phyloP scores from a whole-genome alignment of 2,888 invertebrate genomes.

The Yponomeuta sedellus region DNA sequence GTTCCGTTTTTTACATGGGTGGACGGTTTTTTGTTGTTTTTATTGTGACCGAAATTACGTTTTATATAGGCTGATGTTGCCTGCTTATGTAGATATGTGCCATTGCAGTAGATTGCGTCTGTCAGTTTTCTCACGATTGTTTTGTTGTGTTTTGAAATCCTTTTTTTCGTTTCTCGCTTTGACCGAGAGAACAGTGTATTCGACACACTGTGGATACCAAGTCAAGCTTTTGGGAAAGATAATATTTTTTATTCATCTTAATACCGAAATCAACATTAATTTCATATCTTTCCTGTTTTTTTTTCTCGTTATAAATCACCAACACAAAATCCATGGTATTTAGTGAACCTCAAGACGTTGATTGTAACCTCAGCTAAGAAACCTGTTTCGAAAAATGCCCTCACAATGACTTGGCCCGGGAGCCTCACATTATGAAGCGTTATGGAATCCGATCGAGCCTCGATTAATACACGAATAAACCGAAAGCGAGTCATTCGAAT shows the following conservation, averaged over 20 bases:
- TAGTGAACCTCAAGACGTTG: slow-evolving; percentile 1
- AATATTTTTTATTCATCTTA: no score
- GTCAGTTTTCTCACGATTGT: neutral
- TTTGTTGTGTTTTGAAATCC: neutral
- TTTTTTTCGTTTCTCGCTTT: neutral
- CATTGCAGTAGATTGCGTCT: neutral
- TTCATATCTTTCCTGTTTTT: neutral
- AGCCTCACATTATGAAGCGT: slow-evolving; percentile 7
- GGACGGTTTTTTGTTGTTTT: neutral
- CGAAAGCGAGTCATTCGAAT: slow-evolving; percentile 1
- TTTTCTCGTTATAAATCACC: neutral
- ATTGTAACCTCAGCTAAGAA: slow-evolving; percentile 5
- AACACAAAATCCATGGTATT: neutral
- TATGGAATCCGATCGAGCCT: slow-evolving; percentile 7
- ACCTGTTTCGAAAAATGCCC: slow-evolving; percentile 12
- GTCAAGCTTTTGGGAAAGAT: no score
- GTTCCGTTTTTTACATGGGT: slow-evolving; percentile 2
- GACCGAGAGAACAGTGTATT: no score
- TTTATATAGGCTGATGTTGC: neutral
- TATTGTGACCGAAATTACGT: neutral
- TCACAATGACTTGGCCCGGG: slow-evolving; percentile 10
- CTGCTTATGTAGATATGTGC: neutral
- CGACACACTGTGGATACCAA: no score
- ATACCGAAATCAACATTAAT: neutral
- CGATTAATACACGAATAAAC: slow-evolving; percentile 12